These are phyloP conservation scores for Villa cingulata DNA, from an alignment of 2,888 invertebrate genomes.

Conservation along the genomic window DNA sequence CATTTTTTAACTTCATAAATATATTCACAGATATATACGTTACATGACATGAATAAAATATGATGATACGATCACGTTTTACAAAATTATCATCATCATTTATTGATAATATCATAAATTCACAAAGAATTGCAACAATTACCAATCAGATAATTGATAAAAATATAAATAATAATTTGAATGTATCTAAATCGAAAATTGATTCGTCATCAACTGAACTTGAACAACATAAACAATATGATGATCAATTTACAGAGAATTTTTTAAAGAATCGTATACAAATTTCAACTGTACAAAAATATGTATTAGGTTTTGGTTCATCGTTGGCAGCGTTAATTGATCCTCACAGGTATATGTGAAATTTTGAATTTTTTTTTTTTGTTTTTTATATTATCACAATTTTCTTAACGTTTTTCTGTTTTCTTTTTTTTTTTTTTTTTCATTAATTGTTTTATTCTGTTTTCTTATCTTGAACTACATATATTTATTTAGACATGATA, in stretches of 20 bases:
- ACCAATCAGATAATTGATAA: not conserved
- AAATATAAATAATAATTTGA: not conserved
- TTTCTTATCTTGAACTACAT: not conserved
- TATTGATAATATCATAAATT: not conserved
- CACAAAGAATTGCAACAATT: not conserved
- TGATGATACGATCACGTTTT: not conserved
- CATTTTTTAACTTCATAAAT: too few relatives aligned
- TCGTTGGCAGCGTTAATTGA: slow-evolving; percentile 67
- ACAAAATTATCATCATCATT: not conserved
- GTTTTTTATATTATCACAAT: not conserved
- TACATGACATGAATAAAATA: too few relatives aligned
- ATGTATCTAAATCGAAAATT: not conserved
- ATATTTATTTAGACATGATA: slow-evolving; percentile 50
- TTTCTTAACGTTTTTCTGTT: too few relatives aligned
- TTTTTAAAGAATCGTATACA: slow-evolving; percentile 49
- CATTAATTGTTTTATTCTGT: too few relatives aligned
- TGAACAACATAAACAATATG: slow-evolving; percentile 35
- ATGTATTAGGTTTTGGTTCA: slow-evolving; percentile 72
- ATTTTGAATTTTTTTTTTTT: too few relatives aligned
- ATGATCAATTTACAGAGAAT: slow-evolving; percentile 44
- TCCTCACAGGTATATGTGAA: slow-evolving; percentile 52
- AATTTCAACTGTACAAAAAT: slow-evolving; percentile 57
- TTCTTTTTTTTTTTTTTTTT: too few relatives aligned
- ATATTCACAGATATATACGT: too few relatives aligned
- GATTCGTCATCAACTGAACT: not conserved